Conservation (phyloP, 2,888 invertebrate genomes). For the Harmothoe impar region DNA sequence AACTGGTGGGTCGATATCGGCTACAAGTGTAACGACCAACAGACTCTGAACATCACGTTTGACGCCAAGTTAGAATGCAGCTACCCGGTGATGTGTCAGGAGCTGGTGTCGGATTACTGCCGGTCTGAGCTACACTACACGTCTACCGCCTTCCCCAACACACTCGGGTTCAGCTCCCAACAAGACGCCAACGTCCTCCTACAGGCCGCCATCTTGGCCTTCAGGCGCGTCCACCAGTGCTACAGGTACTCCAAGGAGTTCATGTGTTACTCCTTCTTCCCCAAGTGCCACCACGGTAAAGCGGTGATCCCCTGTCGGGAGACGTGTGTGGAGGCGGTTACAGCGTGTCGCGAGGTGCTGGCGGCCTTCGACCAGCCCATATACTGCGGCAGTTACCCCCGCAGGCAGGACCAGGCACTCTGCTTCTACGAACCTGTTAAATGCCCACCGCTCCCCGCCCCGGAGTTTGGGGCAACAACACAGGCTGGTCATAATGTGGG, state of each 20-base stretch:
- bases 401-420: background rate
- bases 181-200: background rate
- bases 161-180: background rate
- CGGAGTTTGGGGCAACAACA: background rate
- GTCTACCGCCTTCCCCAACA: background rate
- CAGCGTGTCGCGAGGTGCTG: background rate
- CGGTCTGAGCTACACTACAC: background rate
- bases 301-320: background rate
- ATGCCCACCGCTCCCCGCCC: background rate
- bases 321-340: background rate
- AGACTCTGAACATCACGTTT: background rate
- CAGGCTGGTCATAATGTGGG: background rate
- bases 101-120: background rate
- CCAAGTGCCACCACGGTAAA: background rate
- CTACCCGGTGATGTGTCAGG: background rate
- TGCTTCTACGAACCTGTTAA: background rate
- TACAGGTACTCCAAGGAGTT: constrained; percentile 1
- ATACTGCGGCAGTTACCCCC: background rate
- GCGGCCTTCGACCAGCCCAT: background rate
- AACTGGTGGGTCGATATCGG: background rate
- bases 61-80: background rate
- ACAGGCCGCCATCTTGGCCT: background rate
- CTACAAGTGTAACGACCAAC: background rate
- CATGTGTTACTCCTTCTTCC: constrained; percentile 18
- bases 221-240: background rate